These are phyloP conservation scores for Cryptus armator DNA, from an alignment of 2,888 invertebrate species.

Conservation along the genomic window DNA sequence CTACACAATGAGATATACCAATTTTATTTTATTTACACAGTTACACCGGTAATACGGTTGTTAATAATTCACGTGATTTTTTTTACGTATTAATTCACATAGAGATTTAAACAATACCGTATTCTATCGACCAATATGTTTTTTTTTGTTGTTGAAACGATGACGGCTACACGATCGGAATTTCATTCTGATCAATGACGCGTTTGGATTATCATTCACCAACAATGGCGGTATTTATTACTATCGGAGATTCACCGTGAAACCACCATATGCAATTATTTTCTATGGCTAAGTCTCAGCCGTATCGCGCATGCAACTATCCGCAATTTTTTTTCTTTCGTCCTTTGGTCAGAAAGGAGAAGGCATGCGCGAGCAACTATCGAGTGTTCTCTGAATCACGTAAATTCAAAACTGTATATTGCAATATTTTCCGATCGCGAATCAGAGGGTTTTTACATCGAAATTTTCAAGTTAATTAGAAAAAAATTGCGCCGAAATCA, in stretches of 20 bases:
- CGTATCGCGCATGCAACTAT: background rate
- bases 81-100: background rate
- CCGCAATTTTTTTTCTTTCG: background rate
- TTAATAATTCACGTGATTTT: background rate
- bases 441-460: no score
- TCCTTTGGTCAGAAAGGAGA: background rate
- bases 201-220: no score
- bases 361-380: background rate
- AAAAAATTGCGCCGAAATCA: no score
- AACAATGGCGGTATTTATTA: background rate
- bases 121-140: background rate
- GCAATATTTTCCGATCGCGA: background rate
- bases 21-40: background rate
- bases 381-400: background rate
- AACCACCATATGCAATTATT: constrained; percentile 1
- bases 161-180: background rate
- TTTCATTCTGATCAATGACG: background rate
- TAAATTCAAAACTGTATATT: background rate
- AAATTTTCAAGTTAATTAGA: background rate
- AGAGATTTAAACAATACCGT: background rate
- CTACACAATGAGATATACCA: background rate
- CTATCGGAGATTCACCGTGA: background rate
- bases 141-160: background rate
- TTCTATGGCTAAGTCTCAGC: background rate
- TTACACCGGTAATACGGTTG: background rate